Conservation (phyloP, 2,113 vertebrate species). For the Planiliza haematocheilus region DNA sequence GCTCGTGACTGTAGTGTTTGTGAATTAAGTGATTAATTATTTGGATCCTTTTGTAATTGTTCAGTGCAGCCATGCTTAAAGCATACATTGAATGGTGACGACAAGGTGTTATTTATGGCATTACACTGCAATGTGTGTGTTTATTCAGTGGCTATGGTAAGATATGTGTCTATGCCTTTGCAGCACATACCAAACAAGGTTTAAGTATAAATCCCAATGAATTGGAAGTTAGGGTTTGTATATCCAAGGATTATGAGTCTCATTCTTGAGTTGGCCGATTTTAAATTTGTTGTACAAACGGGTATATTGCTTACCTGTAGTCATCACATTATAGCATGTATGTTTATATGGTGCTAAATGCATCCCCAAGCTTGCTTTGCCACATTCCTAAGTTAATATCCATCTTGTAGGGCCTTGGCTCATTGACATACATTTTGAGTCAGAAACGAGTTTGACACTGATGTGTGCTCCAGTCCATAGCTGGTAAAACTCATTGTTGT, state of each 20-base stretch:
- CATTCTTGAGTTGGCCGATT: no score
- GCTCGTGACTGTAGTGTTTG: not conserved
- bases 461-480: not conserved
- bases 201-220: not conserved
- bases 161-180: not conserved
- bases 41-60: constrained; percentile 3
- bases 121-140: not conserved
- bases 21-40: not conserved
- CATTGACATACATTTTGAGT: not conserved
- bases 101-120: constrained; percentile 16
- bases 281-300: not conserved
- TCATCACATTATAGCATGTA: not conserved
- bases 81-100: constrained; percentile 6
- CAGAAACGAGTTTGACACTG: not conserved
- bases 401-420: not conserved
- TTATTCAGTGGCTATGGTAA: not conserved
- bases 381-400: not conserved
- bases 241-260: not conserved
- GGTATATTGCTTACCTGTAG: not conserved
- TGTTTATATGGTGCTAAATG: not conserved
- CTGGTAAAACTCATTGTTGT: not conserved
- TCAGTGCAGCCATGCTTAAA: not conserved
- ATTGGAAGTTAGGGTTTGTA: not conserved
- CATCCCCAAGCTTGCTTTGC: not conserved
- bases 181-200: not conserved